Evolutionary conservation across 2,113 vertebrate genomes (phyloP).

Genomic region (Rhinoderma darwinii): DNA sequence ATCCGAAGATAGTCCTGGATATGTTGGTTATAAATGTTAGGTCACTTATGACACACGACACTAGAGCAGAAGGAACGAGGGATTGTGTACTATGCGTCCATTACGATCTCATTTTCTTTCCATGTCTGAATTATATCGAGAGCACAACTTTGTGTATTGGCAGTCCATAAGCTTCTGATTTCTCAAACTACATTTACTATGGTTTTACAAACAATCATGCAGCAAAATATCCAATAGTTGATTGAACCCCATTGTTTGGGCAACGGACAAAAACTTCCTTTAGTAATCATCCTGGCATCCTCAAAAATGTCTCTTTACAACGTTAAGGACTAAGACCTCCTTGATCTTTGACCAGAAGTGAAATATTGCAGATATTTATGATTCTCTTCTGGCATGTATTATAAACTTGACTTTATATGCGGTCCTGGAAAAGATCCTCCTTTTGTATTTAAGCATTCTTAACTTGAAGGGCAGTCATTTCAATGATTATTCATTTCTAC

Average conservation of each 20-base stretch:
- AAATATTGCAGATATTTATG: background rate
- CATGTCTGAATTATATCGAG: background rate
- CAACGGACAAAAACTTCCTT: background rate
- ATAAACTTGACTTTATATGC: background rate
- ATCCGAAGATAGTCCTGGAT: too few species aligned
- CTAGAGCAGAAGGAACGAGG: background rate
- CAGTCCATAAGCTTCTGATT: too few species aligned
- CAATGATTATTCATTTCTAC: slow-evolving; percentile 71
- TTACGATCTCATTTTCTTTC: too few species aligned
- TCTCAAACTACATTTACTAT: background rate
- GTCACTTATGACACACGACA: background rate
- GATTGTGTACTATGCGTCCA: too few species aligned
- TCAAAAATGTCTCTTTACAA: background rate
- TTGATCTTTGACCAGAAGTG: background rate
- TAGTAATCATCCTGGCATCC: background rate
- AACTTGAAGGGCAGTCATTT: slow-evolving; percentile 68
- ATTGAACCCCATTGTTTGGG: background rate
- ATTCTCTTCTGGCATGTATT: background rate
- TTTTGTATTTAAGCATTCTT: slow-evolving; percentile 68
- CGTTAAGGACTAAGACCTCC: background rate
- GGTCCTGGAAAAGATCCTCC: slow-evolving; percentile 53
- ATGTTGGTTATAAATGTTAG: background rate
- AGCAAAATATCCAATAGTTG: background rate
- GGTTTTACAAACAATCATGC: background rate
- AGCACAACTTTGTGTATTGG: background rate